These are phyloP conservation scores for Embidobia sp. DNA, from an alignment of 2,888 invertebrate genomes.

Conservation along the genomic window DNA sequence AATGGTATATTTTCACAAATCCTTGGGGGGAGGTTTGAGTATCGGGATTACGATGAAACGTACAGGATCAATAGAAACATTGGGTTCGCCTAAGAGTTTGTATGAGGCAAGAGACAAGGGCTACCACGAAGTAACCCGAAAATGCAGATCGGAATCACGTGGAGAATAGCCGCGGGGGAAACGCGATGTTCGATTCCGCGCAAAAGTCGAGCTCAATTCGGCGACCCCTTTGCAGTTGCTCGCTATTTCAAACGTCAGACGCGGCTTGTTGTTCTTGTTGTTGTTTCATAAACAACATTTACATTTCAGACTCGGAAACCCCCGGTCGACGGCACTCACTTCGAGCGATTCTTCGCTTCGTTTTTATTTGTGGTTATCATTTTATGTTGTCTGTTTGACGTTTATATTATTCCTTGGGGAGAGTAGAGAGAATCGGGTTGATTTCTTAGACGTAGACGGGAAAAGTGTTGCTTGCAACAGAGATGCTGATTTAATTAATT, in stretches of 20 bases:
- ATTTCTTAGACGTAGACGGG: not conserved
- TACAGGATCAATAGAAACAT: conserved; percentile 47
- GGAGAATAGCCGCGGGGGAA: conserved; percentile 40
- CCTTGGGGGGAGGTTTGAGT: conserved; percentile 43
- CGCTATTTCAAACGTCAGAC: not conserved
- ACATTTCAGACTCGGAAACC: conserved; percentile 19
- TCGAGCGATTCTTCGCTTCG: not conserved
- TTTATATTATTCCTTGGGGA: not conserved
- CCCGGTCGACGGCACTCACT: not conserved
- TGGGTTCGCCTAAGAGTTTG: conserved; percentile 24
- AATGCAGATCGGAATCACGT: conserved; percentile 44
- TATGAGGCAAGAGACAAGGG: conserved; percentile 10
- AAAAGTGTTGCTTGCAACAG: not conserved
- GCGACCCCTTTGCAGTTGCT: not conserved
- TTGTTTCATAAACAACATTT: conserved; percentile 46
- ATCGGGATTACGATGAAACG: conserved; percentile 40
- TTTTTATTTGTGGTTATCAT: conserved; percentile 15
- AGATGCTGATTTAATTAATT: conserved; percentile 25
- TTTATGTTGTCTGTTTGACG: conserved; percentile 1
- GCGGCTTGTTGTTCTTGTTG: conserved; percentile 11
- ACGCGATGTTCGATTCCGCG: conserved; percentile 26
- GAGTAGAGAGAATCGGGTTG: not conserved
- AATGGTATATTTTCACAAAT: conserved; percentile 52
- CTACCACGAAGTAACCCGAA: conserved; percentile 40
- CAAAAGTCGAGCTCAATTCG: conserved; percentile 42